Percentiles rank a stretch among this genome's conserved stretches.
Conservation (phyloP, 37 sponge, comb jelly and placozoan genomes). For the Eunapius fragilis region DNA sequence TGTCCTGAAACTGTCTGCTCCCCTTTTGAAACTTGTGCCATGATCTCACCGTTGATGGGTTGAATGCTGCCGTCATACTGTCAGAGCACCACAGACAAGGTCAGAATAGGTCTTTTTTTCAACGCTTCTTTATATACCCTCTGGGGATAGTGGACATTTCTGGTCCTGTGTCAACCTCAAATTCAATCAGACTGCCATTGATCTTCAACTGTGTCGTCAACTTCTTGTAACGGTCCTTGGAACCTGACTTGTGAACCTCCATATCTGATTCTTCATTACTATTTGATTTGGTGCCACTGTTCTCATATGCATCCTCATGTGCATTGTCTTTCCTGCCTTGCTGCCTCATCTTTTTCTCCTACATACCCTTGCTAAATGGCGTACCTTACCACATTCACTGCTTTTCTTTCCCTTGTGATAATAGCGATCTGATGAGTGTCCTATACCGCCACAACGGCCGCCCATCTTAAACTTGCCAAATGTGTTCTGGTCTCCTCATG, state of each 20-base stretch:
- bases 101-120: not conserved
- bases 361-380: not conserved
- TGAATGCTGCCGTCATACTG: not conserved
- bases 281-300: too few species aligned
- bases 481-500: too few species aligned
- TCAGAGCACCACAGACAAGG: not conserved
- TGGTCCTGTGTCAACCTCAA: constrained; percentile 20
- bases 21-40: constrained; percentile 6
- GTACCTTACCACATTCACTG: not conserved
- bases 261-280: too few species aligned
- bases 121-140: not conserved
- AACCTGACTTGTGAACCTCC: too few species aligned
- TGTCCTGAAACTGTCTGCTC: constrained; percentile 2
- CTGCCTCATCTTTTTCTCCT: not conserved
- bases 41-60: constrained; percentile 1
- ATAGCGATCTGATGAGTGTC: not conserved
- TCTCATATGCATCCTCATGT: not conserved
- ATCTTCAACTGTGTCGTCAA: not conserved
- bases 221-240: not conserved
- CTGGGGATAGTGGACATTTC: constrained; percentile 11
- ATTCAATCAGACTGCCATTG: not conserved
- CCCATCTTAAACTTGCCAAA: too few species aligned
- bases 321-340: not conserved
- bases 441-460: not conserved
- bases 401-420: not conserved